phyloP scores from a whole-genome alignment of 2,888 invertebrate genomes.

The Caenorhabditis sp. region DNA sequence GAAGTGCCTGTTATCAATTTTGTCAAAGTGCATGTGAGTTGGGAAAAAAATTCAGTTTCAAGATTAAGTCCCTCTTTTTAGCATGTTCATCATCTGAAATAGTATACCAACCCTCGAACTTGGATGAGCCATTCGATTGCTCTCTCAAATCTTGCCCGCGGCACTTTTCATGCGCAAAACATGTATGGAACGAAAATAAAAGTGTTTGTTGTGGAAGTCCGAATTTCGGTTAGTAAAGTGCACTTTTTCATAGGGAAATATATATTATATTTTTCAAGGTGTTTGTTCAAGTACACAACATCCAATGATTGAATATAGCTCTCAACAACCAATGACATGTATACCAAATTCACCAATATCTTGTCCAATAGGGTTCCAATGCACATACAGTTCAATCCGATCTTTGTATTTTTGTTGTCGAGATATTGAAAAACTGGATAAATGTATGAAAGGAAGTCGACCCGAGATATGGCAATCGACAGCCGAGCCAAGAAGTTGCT shows the following conservation, averaged over 20 bases:
- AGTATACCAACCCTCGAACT: constrained; percentile 50
- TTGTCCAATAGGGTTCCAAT: constrained; percentile 58
- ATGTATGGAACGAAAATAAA: constrained; percentile 49
- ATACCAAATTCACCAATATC: constrained; percentile 39
- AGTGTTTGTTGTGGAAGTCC: constrained; percentile 60
- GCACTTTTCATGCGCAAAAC: constrained; percentile 53
- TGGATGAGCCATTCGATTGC: constrained; percentile 59
- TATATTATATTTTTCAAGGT: not conserved
- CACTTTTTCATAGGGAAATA: not conserved
- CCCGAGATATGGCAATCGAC: constrained; percentile 39
- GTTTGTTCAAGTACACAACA: constrained; percentile 60
- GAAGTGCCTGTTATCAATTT: constrained; percentile 57
- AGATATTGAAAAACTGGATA: constrained; percentile 32
- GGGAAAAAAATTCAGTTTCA: not conserved
- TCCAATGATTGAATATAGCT: constrained; percentile 51
- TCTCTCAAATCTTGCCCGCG: constrained; percentile 54
- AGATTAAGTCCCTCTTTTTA: too few relatives aligned
- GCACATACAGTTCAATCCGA: constrained; percentile 54
- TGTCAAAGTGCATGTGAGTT: constrained; percentile 60
- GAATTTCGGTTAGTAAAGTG: constrained; percentile 26
- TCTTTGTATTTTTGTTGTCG: constrained; percentile 62
- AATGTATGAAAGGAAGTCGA: constrained; percentile 40
- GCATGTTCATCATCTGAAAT: constrained; percentile 64
- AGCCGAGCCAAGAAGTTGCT: constrained; percentile 45
- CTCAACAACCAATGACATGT: constrained; percentile 59